phyloP scores from a whole-genome alignment of 2,797 vertebrate species.

The Hylomyscus alleni region DNA sequence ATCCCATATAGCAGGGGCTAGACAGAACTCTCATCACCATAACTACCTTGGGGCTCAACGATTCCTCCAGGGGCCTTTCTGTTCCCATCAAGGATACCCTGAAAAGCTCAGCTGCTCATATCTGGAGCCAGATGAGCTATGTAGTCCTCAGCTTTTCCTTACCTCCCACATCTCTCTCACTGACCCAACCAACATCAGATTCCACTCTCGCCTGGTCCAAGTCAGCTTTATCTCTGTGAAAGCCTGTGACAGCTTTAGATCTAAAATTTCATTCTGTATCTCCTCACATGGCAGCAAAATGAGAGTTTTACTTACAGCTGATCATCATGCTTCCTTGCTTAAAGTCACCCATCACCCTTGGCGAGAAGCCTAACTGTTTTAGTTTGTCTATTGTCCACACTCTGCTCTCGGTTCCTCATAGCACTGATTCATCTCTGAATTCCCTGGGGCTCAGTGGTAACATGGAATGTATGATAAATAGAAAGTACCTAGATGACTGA shows the following conservation, averaged over 20 bases:
- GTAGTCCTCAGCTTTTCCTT: background rate
- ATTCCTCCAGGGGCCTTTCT: background rate
- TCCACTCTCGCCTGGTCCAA: background rate
- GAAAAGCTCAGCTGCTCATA: background rate
- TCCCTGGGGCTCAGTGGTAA: background rate
- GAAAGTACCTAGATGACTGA: background rate
- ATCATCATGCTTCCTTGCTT: background rate
- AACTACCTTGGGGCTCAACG: background rate
- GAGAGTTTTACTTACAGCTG: background rate
- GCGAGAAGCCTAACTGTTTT: background rate
- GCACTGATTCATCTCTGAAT: background rate
- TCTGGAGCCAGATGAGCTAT: background rate
- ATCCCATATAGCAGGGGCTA: background rate
- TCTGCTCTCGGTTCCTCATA: background rate
- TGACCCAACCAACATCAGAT: too few species aligned
- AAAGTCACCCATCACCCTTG: background rate
- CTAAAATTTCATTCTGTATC: background rate
- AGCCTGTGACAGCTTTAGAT: background rate
- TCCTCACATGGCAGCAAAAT: background rate
- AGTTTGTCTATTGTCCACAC: background rate
- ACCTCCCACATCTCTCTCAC: background rate
- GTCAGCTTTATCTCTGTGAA: background rate
- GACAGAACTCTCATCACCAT: background rate
- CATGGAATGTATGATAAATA: background rate
- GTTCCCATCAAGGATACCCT: background rate